Conservation (phyloP, 2,888 invertebrate genomes). For the Pseudoips prasinana region DNA sequence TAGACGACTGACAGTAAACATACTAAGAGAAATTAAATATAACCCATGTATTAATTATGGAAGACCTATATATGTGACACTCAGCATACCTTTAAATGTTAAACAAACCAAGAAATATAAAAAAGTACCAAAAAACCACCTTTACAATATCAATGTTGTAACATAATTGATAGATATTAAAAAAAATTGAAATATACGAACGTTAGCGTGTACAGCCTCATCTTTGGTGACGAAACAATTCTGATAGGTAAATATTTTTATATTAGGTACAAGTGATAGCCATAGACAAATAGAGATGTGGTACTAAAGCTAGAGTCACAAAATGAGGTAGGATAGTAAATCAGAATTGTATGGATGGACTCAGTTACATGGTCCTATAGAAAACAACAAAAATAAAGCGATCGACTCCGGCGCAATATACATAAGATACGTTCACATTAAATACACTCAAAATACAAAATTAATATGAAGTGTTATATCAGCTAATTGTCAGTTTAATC, state of each 20-base stretch:
- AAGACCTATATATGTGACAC: too few relatives aligned
- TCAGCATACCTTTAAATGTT: too few relatives aligned
- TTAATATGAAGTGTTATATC: too few relatives aligned
- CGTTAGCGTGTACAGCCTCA: conserved; percentile 56
- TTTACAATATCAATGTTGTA: too few relatives aligned
- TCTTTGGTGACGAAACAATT: conserved; percentile 70
- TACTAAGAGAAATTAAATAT: too few relatives aligned
- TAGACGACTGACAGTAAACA: too few relatives aligned
- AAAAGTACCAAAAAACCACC: too few relatives aligned
- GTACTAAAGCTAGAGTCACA: conserved; percentile 63
- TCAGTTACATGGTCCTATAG: conserved; percentile 37
- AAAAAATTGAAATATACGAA: conserved; percentile 35
- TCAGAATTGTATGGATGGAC: conserved; percentile 57
- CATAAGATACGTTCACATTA: background rate
- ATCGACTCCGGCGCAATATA: conserved; percentile 23
- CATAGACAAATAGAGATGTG: conserved; percentile 43
- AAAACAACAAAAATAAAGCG: conserved; percentile 30
- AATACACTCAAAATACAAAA: conserved; percentile 27
- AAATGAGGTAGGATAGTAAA: conserved; percentile 77
- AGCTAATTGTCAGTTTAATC: too few relatives aligned
- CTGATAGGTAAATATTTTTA: conserved; percentile 45
- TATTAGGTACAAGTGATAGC: conserved; percentile 31
- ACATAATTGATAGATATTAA: too few relatives aligned
- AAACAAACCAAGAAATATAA: too few relatives aligned
- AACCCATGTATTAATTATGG: too few relatives aligned